Conservation (phyloP, 2,888 invertebrate species). For the Thysanoteuthis rhombus region DNA sequence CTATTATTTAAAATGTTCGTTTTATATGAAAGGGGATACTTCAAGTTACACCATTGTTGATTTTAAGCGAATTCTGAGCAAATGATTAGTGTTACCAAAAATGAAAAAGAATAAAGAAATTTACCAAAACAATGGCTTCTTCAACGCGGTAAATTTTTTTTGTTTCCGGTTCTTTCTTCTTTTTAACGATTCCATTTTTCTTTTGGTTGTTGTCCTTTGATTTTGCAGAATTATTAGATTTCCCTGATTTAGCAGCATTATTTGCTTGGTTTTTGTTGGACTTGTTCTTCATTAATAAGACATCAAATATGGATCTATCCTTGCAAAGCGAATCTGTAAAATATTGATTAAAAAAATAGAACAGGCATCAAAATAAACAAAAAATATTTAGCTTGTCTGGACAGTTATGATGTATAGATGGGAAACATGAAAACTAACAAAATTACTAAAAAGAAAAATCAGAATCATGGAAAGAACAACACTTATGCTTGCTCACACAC, state of each 20-base stretch:
- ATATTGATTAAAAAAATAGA: not conserved
- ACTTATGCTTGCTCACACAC: too few species aligned
- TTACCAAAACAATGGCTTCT: conserved; percentile 48
- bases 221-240: conserved; percentile 21
- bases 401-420: too few species aligned
- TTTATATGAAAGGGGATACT: too few species aligned
- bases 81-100: not conserved
- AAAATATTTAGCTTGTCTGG: not conserved
- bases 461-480: too few species aligned
- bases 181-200: conserved; percentile 37
- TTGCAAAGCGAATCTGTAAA: not conserved
- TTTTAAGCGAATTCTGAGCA: too few species aligned
- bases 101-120: not conserved
- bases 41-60: too few species aligned
- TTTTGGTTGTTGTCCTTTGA: conserved; percentile 34
- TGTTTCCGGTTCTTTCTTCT: conserved; percentile 37
- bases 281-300: not conserved
- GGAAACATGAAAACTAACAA: too few species aligned
- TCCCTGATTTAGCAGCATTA: not conserved
- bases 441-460: too few species aligned
- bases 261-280: conserved; percentile 19
- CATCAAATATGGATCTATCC: conserved; percentile 19
- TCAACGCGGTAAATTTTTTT: conserved; percentile 46
- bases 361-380: too few species aligned
- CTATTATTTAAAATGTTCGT: too few species aligned